These are phyloP conservation scores for Sebastes steindachneri DNA, from an alignment of 2,797 vertebrate species.

Conservation along the genomic window DNA sequence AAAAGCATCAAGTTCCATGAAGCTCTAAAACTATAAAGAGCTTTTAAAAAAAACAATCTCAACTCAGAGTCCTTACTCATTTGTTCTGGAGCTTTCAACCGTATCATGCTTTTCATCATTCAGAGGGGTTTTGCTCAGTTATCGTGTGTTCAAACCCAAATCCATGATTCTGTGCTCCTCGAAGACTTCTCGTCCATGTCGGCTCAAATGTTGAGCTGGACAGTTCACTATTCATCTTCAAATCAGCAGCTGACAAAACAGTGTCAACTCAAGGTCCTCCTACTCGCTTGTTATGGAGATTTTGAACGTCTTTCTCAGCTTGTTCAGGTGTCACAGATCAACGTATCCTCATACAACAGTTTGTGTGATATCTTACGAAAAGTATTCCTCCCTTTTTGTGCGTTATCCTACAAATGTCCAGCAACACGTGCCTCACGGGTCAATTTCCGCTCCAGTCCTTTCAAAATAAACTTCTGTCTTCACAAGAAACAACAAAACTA, in stretches of 20 bases:
- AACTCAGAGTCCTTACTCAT: too few relatives aligned
- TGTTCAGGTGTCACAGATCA: not conserved
- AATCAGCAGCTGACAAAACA: not conserved
- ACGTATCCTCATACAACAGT: too few relatives aligned
- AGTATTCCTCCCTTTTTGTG: not conserved
- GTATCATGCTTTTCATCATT: not conserved
- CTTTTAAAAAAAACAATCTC: not conserved
- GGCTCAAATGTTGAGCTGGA: not conserved
- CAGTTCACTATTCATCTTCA: not conserved
- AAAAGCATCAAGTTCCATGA: not conserved
- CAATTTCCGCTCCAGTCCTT: not conserved
- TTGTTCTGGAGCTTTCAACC: not conserved
- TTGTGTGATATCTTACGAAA: not conserved
- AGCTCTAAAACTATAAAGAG: not conserved
- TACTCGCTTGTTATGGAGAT: not conserved
- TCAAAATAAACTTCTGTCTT: not conserved
- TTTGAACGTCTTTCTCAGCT: not conserved
- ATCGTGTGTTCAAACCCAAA: not conserved
- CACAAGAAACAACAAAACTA: not conserved
- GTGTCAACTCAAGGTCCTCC: not conserved
- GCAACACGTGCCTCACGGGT: not conserved
- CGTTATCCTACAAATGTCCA: not conserved
- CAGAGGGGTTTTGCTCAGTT: not conserved
- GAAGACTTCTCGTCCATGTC: not conserved
- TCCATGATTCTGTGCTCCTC: not conserved